phyloP scores from a whole-genome alignment of 2,797 vertebrate genomes.

The Rhinatrema bivittatum region DNA sequence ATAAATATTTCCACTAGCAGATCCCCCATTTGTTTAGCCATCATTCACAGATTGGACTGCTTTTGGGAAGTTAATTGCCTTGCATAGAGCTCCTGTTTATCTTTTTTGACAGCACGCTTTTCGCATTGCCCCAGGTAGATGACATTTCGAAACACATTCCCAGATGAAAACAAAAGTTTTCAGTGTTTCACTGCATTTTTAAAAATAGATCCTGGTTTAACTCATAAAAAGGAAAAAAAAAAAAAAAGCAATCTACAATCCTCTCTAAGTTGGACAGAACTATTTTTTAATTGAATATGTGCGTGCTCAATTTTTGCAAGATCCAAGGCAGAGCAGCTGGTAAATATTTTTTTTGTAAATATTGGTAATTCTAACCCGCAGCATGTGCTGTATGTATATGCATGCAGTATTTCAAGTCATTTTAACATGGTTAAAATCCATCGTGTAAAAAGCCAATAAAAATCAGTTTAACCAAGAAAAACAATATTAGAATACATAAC shows the following conservation, averaged over 20 bases:
- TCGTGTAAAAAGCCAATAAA: too few species aligned
- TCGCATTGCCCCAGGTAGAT: conserved; percentile 17
- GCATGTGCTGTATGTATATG: too few species aligned
- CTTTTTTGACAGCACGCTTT: conserved; percentile 35
- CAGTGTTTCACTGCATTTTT: conserved; percentile 16
- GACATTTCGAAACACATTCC: conserved; percentile 33
- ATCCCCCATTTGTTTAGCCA: conserved; percentile 53
- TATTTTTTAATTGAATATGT: conserved; percentile 7
- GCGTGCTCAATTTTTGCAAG: not conserved
- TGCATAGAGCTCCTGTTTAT: conserved; percentile 40
- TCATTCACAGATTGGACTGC: conserved; percentile 40
- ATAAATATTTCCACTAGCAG: conserved; percentile 65
- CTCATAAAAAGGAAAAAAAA: conserved; percentile 8
- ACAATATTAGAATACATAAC: too few species aligned
- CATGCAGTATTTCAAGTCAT: not conserved
- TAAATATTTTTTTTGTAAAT: not conserved
- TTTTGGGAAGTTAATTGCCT: conserved; percentile 31
- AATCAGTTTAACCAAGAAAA: too few species aligned
- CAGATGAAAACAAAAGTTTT: conserved; percentile 35
- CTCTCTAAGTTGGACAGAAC: conserved; percentile 5
- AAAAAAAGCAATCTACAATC: not conserved
- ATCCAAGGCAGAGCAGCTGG: conserved; percentile 5
- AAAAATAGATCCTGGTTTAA: conserved; percentile 26
- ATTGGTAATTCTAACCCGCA: too few species aligned
- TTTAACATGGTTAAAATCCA: accelerated